Percentiles rank a stretch among this genome's conserved stretches.
phyloP scores from a whole-genome alignment of 2,888 invertebrate species.

The Mayetiola destructor region DNA sequence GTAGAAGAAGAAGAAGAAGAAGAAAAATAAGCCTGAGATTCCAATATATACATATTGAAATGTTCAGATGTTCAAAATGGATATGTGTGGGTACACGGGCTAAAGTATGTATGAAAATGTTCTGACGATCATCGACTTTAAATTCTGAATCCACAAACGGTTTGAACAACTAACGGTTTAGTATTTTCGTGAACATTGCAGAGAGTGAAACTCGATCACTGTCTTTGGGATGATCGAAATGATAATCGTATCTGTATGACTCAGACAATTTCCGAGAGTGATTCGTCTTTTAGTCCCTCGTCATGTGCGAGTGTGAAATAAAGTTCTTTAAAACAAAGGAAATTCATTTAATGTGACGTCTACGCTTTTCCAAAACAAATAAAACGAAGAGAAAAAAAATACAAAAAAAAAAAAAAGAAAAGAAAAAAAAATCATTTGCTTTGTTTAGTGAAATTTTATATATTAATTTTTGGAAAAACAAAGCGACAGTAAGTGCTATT shows the following conservation, averaged over 20 bases:
- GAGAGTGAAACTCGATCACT: background rate
- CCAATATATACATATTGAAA: no score
- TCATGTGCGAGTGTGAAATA: background rate
- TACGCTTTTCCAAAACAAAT: background rate
- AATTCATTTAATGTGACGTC: background rate
- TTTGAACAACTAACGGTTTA: no score
- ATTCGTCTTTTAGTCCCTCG: background rate
- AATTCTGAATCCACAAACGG: no score
- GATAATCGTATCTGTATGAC: no score
- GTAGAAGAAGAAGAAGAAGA: no score
- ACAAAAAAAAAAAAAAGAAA: background rate
- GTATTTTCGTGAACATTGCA: constrained; percentile 4
- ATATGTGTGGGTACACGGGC: no score
- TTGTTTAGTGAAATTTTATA: background rate
- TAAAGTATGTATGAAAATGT: no score
- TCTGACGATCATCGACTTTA: no score
- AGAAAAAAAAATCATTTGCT: background rate
- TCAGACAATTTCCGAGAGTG: background rate
- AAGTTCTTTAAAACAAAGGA: background rate
- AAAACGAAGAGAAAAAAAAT: background rate
- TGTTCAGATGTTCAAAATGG: no score
- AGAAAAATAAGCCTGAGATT: no score
- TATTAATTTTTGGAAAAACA: background rate
- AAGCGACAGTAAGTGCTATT: background rate
- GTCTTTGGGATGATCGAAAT: background rate